Percentiles rank a stretch among this genome's conserved stretches.
phyloP scores from a whole-genome alignment of 2,888 invertebrate genomes.

The Augiades crinisus region DNA sequence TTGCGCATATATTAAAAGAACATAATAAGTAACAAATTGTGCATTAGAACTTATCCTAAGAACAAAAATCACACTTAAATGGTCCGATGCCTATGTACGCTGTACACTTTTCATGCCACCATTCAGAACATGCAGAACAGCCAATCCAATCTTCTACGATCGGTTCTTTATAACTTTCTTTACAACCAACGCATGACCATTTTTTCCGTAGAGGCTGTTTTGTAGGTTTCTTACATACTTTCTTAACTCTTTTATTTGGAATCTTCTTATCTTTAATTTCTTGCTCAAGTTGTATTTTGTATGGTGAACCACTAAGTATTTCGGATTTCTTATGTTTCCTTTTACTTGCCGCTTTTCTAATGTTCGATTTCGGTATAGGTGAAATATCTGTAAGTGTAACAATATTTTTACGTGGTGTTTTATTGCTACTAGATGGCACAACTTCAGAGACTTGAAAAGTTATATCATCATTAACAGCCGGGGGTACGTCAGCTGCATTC shows the following conservation, averaged over 20 bases:
- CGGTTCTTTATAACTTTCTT: slow-evolving; percentile 17
- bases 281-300: neutral
- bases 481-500: too few species aligned
- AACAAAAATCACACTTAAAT: too few species aligned
- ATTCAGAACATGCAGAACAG: slow-evolving; percentile 16
- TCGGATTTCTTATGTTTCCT: neutral
- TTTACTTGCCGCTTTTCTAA: neutral
- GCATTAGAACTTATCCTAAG: too few species aligned
- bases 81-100: neutral
- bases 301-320: neutral
- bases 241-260: neutral
- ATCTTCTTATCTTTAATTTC: neutral
- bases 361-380: neutral
- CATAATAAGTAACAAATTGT: too few species aligned
- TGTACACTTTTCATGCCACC: slow-evolving; percentile 3
- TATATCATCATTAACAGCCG: too few species aligned
- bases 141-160: slow-evolving; percentile 21
- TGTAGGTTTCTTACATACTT: neutral
- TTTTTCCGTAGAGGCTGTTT: too few species aligned
- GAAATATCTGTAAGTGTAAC: neutral
- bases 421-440: neutral
- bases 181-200: neutral
- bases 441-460: neutral
- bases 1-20: too few species aligned
- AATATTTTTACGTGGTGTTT: neutral